Evolutionary conservation across 2,888 invertebrate species (phyloP), one percentile per base, ranked within the genome.

Genomic region (Elegia similella): DNA sequence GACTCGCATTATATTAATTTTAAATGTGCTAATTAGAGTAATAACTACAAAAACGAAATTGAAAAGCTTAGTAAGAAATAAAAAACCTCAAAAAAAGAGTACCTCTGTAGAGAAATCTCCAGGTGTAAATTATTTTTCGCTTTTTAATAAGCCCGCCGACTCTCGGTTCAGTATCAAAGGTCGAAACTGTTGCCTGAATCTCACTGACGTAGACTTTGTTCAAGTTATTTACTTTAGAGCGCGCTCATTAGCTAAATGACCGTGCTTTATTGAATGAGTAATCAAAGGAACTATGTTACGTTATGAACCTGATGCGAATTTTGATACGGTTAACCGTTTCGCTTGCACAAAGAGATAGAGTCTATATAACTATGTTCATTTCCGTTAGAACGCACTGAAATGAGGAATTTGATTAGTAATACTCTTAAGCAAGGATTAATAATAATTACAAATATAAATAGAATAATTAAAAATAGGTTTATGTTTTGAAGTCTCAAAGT

Each of bases 211-310:
- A 80, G 82, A 85, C 81, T 86, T 86, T 83, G 84, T 84, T 82
- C 76, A 76, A 83, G 73, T 82, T 88, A 86, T 88, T 88, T 85
- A 82, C 83, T 87, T 82, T 81, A 75, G 75, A 85, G 80, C 74
- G 76, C 75, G 80, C 85, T 88, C 88, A 87, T 89, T 88, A 88
- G 82, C 84, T 83, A 86, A 88, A 87, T 86, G 82, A 84, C 86
- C 82, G 81, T 82, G 75, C 72, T 77, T 82, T 84, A 85, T 86
- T 86, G 78, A 82, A 85, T 82, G 74, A 78, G 81, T 78, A 78
- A 80, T 80, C 79, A 82, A 82, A 82, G 67, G 65, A 70, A 70
- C 59, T 61, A 62, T 53, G 56, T 58, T 52, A 59, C 55, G 54
- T 54, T 56, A 56, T 56, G 43, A 23, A 54, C 55, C 34, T 43